Evolutionary conservation across 2,113 vertebrate species (phyloP).

Genomic region (Callocephalon fimbriatum): DNA sequence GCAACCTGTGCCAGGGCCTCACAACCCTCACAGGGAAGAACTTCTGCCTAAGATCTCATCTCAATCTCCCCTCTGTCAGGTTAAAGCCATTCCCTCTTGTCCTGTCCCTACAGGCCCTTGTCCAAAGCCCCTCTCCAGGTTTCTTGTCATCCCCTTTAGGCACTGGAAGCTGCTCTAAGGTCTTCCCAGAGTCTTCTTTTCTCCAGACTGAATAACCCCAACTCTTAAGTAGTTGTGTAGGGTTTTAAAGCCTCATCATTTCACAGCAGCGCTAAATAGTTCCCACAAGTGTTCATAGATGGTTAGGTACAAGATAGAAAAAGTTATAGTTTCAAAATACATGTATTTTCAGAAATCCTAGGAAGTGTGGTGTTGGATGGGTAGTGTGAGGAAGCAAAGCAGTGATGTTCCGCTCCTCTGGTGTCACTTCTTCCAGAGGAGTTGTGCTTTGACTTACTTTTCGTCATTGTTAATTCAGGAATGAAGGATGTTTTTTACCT

Average conservation of each 20-base stretch:
- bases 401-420: accelerated
- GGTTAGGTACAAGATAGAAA: not conserved
- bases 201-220: not conserved
- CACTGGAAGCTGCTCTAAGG: not conserved
- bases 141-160: not conserved
- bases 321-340: not conserved
- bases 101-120: not conserved
- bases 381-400: not conserved
- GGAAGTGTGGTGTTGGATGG: not conserved
- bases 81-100: not conserved
- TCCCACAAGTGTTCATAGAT: not conserved
- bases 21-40: not conserved
- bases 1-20: accelerated
- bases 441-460: not conserved
- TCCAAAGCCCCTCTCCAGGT: not conserved
- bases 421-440: not conserved
- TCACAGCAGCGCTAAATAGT: not conserved
- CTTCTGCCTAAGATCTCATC: not conserved
- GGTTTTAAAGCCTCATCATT: not conserved
- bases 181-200: not conserved
- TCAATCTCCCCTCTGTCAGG: not conserved
- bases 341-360: not conserved
- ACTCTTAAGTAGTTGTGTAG: not conserved
- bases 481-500: not conserved
- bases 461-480: not conserved